phyloP scores from a whole-genome alignment of 2,113 vertebrate genomes.

The Psephotus haematonotus region DNA sequence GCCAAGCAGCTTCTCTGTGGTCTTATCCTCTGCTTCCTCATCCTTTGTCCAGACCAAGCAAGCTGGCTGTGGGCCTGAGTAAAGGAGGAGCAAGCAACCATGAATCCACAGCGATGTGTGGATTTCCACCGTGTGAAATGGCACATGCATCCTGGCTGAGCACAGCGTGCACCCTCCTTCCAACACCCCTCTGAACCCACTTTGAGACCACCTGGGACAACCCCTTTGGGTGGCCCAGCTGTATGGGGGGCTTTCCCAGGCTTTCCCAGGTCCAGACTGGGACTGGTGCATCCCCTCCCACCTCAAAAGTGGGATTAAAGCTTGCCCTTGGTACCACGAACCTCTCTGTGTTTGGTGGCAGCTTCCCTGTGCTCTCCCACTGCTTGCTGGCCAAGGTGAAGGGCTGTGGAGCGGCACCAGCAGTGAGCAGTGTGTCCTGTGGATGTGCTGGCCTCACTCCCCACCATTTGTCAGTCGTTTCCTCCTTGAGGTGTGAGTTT shows the following conservation, averaged over 20 bases:
- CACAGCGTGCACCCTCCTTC: not conserved
- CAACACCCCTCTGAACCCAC: not conserved
- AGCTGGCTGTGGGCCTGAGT: not conserved
- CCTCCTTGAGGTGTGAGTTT: not conserved
- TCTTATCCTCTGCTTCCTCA: not conserved
- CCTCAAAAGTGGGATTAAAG: not conserved
- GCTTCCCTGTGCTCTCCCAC: not conserved
- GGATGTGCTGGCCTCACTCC: not conserved
- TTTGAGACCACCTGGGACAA: not conserved
- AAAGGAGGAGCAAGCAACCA: not conserved
- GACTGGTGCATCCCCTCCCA: accelerated
- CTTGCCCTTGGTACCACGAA: not conserved
- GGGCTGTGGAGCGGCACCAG: not conserved
- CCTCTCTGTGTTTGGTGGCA: not conserved
- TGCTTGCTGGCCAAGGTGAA: not conserved
- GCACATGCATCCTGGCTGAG: not conserved
- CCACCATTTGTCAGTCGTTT: not conserved
- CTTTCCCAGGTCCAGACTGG: not conserved
- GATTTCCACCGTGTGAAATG: not conserved
- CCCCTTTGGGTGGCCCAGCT: no score
- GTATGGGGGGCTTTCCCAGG: not conserved
- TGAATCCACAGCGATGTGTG: accelerated
- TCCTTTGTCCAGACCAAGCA: not conserved
- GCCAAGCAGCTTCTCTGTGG: not conserved
- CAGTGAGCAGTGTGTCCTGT: accelerated